Base-by-base conservation (phyloP, 2,113 vertebrate genomes). In the Zapus hudsonius region DNA sequence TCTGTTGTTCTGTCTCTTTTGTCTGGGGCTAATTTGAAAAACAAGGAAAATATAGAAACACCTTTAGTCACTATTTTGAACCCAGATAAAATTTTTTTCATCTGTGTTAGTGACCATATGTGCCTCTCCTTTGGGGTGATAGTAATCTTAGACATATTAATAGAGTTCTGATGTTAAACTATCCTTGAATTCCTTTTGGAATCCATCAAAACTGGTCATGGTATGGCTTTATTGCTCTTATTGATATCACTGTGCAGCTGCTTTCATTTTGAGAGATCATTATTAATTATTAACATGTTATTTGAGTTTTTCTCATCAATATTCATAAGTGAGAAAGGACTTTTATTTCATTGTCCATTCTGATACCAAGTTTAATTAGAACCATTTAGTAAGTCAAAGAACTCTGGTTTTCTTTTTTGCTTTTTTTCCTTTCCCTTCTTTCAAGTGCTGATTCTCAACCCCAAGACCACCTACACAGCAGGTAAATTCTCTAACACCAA, bases 181-280 rank as follows among this genome's bases (percentile, higher is more conserved):
- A 91, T 89, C 74, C 74, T 69, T 92, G 89, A 89, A 64, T 89
- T 89, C 84, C 89, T n/a, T 47, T 47, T 7, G 27, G 69, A 66
- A 52, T 84, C 42, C 23, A 17, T 47, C 0, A 9, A 27, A 44
- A 3, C 2, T 31, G 25, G 17, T 19, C 47, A 57, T 27, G 12
- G 27, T 40, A 25, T 80, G 36, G 22, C 63, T 82, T 63, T 70
- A 22, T 29, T 70, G 20, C 38, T n/a, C 38, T 66, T 92, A 9
- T 31, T 73, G 8, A 10, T 63, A 0, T 7, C 59, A 33, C 22
- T 80, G 3, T 40, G 36, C 0, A 23, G 17, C 25, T 87, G 29
- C 16, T 86, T 23, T 75, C 9, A 33, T 66, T 80, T 89, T 64
- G 15, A 42, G 44, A 7, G 4, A 31, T 44, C 84, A 6, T 10